Evolutionary conservation across 2,888 invertebrate genomes (phyloP).

Genomic region (Drosophila picticornis): DNA sequence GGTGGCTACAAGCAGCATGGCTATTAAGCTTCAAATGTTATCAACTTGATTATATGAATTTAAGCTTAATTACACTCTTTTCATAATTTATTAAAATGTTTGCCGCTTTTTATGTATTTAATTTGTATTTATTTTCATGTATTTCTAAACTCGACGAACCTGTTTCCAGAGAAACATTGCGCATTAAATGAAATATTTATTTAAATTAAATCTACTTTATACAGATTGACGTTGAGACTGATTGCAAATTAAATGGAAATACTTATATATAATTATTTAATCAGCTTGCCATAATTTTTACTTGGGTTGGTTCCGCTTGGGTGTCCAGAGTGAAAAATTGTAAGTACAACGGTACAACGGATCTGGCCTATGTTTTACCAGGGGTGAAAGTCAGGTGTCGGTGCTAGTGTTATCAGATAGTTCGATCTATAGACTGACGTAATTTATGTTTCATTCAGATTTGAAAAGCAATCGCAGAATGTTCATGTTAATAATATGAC

Average conservation of each 20-base stretch:
- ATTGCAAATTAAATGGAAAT: background rate
- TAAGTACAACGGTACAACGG: background rate
- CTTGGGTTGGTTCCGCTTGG: background rate
- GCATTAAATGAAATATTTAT: background rate
- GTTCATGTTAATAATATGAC: no score
- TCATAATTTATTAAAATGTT: conserved; percentile 46
- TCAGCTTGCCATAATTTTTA: background rate
- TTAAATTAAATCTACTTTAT: background rate
- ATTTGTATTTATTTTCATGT: conserved; percentile 1
- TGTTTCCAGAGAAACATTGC: background rate
- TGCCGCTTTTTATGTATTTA: conserved; percentile 1
- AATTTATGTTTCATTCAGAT: background rate
- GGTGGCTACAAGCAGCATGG: conserved; percentile 55
- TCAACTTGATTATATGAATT: background rate
- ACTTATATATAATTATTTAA: background rate
- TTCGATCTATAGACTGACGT: background rate
- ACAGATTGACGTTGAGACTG: background rate
- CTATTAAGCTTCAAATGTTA: conserved; percentile 38
- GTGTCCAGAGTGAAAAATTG: background rate
- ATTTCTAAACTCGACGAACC: background rate
- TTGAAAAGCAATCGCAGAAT: background rate
- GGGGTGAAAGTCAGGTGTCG: background rate
- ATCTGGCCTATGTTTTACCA: background rate
- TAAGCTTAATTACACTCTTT: background rate
- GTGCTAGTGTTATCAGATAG: background rate